Base-by-base conservation (phyloP, 2,888 invertebrate genomes). In the Alloscopus bannaensis region DNA sequence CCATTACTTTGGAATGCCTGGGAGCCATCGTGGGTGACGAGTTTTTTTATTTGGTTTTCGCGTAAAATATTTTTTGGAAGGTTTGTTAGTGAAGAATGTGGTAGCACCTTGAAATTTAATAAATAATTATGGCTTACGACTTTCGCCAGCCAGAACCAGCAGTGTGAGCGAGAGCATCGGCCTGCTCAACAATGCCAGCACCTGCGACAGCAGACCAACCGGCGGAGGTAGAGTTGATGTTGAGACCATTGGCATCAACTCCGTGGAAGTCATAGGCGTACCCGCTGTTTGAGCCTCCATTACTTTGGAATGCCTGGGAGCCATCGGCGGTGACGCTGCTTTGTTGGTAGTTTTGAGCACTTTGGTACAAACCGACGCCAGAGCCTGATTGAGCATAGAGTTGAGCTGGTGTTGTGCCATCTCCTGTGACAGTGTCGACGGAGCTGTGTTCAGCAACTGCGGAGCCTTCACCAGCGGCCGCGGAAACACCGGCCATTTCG, bases 261-360 rank as follows among this genome's bases (percentile, higher is more conserved):
- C 52, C 57, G 28, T 66, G 50, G 28, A 52, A 64, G n/a, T 79
- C 79, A 26, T 65, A 66, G 31, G 66, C 71, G 31, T 71, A 72
- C 22, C 72, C 79, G 16, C 18, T 36, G 79, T 79, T 79, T 22
- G 40, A 20, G 18, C 60, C 79, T 29, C 66, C 50, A 52, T 71
- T 78, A 45, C 66, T 72, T 66, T 79, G 79, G 22, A 72, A 72
- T 42, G 66, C 79, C 4, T 20, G 1, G n/a, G 78, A 78, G 18
- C 72, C 72, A 18, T 79, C 79, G 22, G 66, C 4, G 47, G 59
- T 72, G 66, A 71, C 66, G 13, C 42, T 28, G 36, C 47, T 72
- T 22, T 79, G 71, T 68, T 79, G 79, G 45, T 79, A 79, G 72
- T 79, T 79, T 28, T 47, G 42, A 18, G 66, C 72, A 24, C 70